These are phyloP conservation scores for Myotis yumanensis DNA, from an alignment of 2,113 vertebrate species.

Conservation along the genomic window DNA sequence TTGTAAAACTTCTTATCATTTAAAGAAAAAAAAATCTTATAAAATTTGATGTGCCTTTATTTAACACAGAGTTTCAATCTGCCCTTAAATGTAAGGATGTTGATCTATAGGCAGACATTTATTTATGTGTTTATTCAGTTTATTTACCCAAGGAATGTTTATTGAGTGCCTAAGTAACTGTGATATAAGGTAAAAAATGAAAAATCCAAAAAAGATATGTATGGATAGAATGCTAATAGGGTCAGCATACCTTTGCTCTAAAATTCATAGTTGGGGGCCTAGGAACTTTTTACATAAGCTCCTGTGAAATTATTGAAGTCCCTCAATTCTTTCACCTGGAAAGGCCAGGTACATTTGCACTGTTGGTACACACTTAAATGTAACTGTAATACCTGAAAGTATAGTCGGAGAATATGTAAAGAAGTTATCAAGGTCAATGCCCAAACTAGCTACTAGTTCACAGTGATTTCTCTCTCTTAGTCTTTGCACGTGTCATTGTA, in stretches of 20 bases:
- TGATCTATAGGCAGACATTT: neutral
- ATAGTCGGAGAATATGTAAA: neutral
- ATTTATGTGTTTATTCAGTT: neutral
- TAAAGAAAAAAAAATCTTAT: slow-evolving; percentile 3
- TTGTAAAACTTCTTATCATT: neutral
- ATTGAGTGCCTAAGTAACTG: neutral
- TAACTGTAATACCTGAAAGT: neutral
- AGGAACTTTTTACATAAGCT: neutral
- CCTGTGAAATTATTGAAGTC: neutral
- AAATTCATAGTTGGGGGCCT: neutral
- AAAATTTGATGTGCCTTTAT: neutral
- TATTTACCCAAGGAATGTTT: neutral
- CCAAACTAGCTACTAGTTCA: neutral
- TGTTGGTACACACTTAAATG: neutral
- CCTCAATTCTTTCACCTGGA: neutral
- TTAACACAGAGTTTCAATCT: neutral
- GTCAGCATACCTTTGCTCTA: neutral
- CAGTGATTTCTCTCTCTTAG: neutral
- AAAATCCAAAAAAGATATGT: neutral
- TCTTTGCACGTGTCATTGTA: neutral
- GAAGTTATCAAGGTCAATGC: neutral
- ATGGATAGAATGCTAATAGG: neutral
- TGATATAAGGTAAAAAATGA: neutral
- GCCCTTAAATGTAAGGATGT: neutral
- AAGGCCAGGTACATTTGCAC: neutral